phyloP scores from a whole-genome alignment of 2,113 vertebrate species.

The Vombatus ursinus region DNA sequence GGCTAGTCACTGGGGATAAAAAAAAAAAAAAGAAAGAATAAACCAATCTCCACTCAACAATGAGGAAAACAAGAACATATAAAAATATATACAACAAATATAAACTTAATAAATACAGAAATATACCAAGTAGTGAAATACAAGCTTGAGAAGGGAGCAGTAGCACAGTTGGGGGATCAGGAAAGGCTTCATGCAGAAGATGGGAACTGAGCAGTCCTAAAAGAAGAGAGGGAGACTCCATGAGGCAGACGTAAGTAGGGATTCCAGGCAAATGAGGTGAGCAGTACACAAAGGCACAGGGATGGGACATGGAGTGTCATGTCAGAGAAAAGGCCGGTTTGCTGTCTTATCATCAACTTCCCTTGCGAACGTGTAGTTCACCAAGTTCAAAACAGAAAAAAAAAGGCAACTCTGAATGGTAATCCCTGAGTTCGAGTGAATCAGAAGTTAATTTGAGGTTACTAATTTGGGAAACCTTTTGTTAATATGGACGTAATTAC shows the following conservation, averaged over 20 bases:
- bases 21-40: neutral
- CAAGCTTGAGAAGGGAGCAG: neutral
- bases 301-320: neutral
- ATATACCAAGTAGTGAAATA: neutral
- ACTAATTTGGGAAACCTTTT: neutral
- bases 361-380: neutral
- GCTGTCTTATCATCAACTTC: neutral
- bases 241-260: neutral
- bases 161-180: neutral
- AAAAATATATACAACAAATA: neutral
- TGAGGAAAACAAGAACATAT: neutral
- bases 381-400: neutral
- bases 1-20: neutral
- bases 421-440: neutral
- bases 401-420: neutral
- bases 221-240: neutral
- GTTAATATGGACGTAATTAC: constrained; percentile 7
- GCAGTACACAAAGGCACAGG: neutral
- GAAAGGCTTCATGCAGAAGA: neutral
- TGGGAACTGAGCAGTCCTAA: neutral
- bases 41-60: neutral
- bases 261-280: neutral
- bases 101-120: neutral
- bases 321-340: neutral
- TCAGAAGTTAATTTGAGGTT: neutral